Evolutionary conservation across 2,113 vertebrate genomes (phyloP).

Genomic region (Xyrauchen texanus): DNA sequence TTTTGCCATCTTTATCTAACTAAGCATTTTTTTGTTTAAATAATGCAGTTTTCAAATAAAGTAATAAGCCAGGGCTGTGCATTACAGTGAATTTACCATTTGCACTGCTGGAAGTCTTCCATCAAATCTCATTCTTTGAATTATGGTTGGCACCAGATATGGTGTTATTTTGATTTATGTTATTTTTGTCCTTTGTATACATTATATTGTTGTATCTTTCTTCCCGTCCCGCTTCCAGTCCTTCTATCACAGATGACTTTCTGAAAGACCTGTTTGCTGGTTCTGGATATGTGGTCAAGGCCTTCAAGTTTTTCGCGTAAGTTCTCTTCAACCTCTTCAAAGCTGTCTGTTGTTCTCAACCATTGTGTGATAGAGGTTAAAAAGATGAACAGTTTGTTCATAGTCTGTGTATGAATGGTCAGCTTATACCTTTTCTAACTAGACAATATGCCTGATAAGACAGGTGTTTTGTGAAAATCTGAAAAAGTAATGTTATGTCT

Average conservation of each 20-base stretch:
- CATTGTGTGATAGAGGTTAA: neutral
- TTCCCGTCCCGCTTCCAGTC: slow-evolving; percentile 59
- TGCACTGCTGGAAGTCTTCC: too few relatives aligned
- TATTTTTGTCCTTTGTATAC: neutral
- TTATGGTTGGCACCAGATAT: neutral
- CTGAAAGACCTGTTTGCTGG: slow-evolving; percentile 81
- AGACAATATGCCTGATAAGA: neutral
- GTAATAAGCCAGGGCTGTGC: too few relatives aligned
- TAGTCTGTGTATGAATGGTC: neutral
- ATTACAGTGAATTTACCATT: too few relatives aligned
- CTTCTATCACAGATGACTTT: slow-evolving; percentile 78
- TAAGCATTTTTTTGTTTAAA: too few relatives aligned
- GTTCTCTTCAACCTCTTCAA: neutral
- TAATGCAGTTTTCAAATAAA: too few relatives aligned
- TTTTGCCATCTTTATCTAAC: too few relatives aligned
- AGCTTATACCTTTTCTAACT: neutral
- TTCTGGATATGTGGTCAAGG: slow-evolving; percentile 81
- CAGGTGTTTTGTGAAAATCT: slow-evolving; percentile 4
- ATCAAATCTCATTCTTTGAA: too few relatives aligned
- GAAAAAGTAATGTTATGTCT: too few relatives aligned
- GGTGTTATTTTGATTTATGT: neutral
- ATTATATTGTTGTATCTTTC: too few relatives aligned
- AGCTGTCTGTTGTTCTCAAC: neutral
- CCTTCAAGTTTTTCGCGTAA: slow-evolving; percentile 69
- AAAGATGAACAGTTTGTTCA: neutral